Base-by-base conservation (phyloP, 2,797 vertebrate genomes). In the Otus scops region DNA sequence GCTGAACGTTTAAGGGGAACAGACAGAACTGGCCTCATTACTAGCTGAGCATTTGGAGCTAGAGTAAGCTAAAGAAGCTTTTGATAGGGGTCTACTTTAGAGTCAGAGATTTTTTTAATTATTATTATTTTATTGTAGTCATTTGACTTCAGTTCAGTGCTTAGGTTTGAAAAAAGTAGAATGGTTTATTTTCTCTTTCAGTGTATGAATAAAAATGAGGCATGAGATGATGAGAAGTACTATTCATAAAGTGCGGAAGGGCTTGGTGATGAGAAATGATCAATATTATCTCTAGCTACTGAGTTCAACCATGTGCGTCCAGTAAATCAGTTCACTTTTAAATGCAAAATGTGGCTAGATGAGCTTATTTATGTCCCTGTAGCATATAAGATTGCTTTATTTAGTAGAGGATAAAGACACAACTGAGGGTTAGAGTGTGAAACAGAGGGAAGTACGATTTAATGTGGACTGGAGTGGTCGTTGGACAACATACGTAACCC, bases 171-270 rank as follows among this genome's bases (percentile, higher is more conserved):
- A 78, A 93, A 80, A 91, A 48, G 26, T 34, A 27, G 73, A 91
- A 51, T 50, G 10, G 28, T 95, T 97, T 93, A 48, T 92, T 96
- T 94, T 91, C 59, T 91, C 56, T 92, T 77, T 79, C 43, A 59
- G 4, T 54, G 5, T 68, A 81, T 94, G 75, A 84, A 93, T 95
- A 85, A 93, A 92, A 95, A 83, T 92, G 51, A 91, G 51, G 41
- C 61, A 89, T 74, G 77, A 88, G 68, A 41, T 82, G 59, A 69
- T 91, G 65, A 71, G 20, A 63, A 80, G 48, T 67, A 32, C 68
- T 89, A 18, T 79, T 84, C 73, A 83, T 88, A n/a, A 88, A 93
- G 45, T 39, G 50, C 5, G 1, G 79, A 88, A 95, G 61, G 43
- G 47, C 45, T 84, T 73, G 50, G 36, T 88, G 78, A 60, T 88